These are phyloP conservation scores for Enhydra lutris DNA, from an alignment of 2,113 vertebrate species.

Conservation along the genomic window DNA sequence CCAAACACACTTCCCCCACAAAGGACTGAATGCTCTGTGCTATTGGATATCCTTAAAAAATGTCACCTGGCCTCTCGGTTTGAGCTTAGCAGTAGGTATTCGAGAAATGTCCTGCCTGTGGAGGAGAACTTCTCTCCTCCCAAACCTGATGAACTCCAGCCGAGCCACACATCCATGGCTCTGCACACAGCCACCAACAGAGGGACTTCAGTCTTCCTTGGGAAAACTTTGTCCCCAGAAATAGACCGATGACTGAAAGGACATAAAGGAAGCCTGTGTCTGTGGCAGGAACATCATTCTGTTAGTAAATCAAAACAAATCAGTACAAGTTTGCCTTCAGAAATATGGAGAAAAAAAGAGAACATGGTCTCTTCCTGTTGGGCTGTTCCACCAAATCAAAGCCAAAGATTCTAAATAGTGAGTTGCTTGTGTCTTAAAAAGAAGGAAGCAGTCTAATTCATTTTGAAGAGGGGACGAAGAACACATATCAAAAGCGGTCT, in stretches of 20 bases:
- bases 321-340: constrained; percentile 82
- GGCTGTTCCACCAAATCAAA: constrained; percentile 81
- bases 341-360: constrained; percentile 82
- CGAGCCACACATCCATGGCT: constrained; percentile 60
- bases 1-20: not conserved
- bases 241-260: constrained; percentile 67
- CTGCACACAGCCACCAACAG: constrained; percentile 68
- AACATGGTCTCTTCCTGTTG: constrained; percentile 81
- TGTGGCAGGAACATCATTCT: constrained; percentile 76
- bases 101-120: constrained; percentile 39
- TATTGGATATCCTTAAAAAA: constrained; percentile 63
- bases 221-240: constrained; percentile 74
- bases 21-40: constrained; percentile 43
- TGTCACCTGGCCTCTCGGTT: constrained; percentile 18
- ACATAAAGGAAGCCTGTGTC: constrained; percentile 79
- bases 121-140: constrained; percentile 6
- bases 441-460: constrained; percentile 83
- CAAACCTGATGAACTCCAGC: not conserved
- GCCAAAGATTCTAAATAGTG: constrained; percentile 82
- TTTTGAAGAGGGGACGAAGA: constrained; percentile 82
- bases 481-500: constrained; percentile 80
- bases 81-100: constrained; percentile 25
- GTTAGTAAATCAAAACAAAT: constrained; percentile 83
- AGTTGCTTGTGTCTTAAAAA: constrained; percentile 80
- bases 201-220: constrained; percentile 78